Evolutionary conservation across 2,113 vertebrate species (phyloP), one percentile per base, ranked within the genome.

Genomic region (Cavia porcellus): DNA sequence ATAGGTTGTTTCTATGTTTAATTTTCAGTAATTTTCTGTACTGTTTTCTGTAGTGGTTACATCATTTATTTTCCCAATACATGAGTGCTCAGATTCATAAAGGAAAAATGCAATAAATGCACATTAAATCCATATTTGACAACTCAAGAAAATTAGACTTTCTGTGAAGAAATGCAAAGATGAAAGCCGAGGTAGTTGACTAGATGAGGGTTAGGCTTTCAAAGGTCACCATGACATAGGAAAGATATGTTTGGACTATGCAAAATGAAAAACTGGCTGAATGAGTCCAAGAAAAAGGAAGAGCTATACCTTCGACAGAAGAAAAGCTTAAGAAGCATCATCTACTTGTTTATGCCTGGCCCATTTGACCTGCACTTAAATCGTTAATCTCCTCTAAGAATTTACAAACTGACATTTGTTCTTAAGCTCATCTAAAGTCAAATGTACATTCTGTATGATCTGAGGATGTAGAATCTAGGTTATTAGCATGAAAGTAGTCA

Each of bases 371-470:
- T 84, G 38, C 2, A 25, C 32, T 45, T 59, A 50, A n/a, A n/a
- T 38, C 47, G 24, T 83, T 72, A n/a, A 52, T 38, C 55, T 88
- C 50, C n/a, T 75, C 24, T 88, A 80, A 75, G 62, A 86, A 81
- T 92, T 28, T 94, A 22, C 59, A 92, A 81, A 30, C 22, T 81
- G 35, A 81, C 4, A 11, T 55, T 20, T 66, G n/a, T 30, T 25
- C 10, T 92, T 38, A 81, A 92, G 50, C 6, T 87, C 19, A 82
- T 52, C 80, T 82, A 62, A 24, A 92, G 86, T 75, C 66, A 94
- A 95, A 30, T 82, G 25, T 30, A 50, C 1, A 77, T 50, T 7
- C 28, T 72, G 3, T 32, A 32, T 81, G 45, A 17, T 30, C 5
- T 61, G 57, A 32, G 47, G 91, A 88, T 45, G 66, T 17, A 93